Conservation (phyloP, 2,888 invertebrate genomes). For the Drosophila eohydei region DNA sequence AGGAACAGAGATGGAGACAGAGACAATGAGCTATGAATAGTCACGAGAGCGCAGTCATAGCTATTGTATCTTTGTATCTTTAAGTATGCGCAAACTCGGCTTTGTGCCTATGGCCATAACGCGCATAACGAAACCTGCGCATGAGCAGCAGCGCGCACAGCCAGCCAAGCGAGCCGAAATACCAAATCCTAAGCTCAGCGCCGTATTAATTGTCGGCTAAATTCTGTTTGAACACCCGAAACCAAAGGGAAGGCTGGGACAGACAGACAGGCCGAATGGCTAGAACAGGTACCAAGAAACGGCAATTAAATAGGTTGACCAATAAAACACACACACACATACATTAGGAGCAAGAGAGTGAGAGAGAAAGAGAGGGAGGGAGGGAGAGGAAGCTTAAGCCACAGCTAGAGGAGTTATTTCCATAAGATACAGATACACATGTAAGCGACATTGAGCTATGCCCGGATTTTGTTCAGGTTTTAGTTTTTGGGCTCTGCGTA, state of each 20-base stretch:
- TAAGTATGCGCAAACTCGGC: constrained; percentile 54
- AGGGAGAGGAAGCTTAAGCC: constrained; percentile 14
- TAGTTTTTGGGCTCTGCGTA: constrained; percentile 2
- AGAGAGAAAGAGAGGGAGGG: constrained; percentile 1
- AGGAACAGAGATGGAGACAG: neutral
- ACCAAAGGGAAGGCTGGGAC: constrained; percentile 42
- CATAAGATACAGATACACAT: constrained; percentile 31
- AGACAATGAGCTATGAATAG: constrained; percentile 18
- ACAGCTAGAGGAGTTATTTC: constrained; percentile 29
- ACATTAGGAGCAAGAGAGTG: constrained; percentile 1
- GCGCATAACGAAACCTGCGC: constrained; percentile 56
- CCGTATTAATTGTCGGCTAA: constrained; percentile 78
- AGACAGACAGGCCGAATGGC: constrained; percentile 19
- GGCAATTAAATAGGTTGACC: constrained; percentile 53
- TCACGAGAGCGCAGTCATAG: constrained; percentile 38
- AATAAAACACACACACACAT: constrained; percentile 34
- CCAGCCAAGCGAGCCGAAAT: constrained; percentile 19
- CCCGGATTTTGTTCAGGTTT: constrained; percentile 25
- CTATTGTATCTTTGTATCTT: constrained; percentile 62
- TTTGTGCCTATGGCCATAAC: constrained; percentile 62
- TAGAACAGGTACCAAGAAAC: constrained; percentile 49
- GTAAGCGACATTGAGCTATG: constrained; percentile 28
- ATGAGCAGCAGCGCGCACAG: constrained; percentile 2
- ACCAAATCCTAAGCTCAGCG: constrained; percentile 51
- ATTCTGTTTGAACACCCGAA: constrained; percentile 70